These are phyloP conservation scores for Macrophya alboannulata DNA, from an alignment of 2,888 invertebrate genomes.

Conservation along the genomic window DNA sequence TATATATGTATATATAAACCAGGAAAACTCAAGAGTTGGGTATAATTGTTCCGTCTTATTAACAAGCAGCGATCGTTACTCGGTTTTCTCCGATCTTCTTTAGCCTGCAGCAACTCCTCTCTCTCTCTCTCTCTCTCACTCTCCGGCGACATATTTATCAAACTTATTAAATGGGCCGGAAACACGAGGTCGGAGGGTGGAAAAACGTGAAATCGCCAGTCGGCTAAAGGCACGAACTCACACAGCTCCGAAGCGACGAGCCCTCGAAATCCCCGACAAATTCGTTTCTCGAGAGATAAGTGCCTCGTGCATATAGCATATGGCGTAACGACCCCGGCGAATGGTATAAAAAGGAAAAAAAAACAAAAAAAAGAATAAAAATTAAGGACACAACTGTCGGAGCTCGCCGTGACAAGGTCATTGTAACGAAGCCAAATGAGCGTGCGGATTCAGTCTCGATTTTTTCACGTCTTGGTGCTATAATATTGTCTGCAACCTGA, in stretches of 20 bases:
- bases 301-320: background rate
- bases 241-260: background rate
- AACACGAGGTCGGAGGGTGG: conserved; percentile 11
- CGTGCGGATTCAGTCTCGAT: background rate
- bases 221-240: background rate
- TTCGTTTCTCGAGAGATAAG: conserved; percentile 7
- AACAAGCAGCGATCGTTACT: conserved; percentile 28
- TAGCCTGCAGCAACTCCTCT: background rate
- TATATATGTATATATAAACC: background rate
- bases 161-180: conserved; percentile 51
- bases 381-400: conserved; percentile 27
- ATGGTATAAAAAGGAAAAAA: background rate
- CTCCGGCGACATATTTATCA: conserved; percentile 47
- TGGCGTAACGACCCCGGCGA: conserved; percentile 2
- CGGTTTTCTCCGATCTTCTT: background rate
- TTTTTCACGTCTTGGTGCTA: background rate
- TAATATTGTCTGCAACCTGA: conserved; percentile 1
- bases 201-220: conserved; percentile 9
- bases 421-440: conserved; percentile 32
- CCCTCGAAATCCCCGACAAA: conserved; percentile 10
- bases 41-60: conserved; percentile 55
- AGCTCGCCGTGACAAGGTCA: conserved; percentile 39
- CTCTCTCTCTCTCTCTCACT: background rate
- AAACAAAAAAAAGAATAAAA: conserved; percentile 22
- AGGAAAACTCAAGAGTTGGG: conserved; percentile 12